Base-by-base conservation (phyloP, 2,797 vertebrate genomes). In the Mormyrops attenuatus region DNA sequence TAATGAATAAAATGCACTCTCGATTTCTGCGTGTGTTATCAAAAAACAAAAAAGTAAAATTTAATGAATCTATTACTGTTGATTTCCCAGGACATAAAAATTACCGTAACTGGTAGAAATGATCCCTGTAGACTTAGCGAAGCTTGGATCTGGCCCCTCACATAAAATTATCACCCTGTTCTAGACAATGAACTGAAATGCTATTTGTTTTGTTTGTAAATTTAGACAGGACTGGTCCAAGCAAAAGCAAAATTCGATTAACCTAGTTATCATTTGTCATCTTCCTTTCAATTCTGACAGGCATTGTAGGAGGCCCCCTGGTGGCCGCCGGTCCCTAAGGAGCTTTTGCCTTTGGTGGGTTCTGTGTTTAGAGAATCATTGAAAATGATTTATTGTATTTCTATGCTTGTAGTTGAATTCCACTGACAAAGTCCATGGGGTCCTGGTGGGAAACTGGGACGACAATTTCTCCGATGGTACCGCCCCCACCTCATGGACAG, bases 381-480 rank as follows among this genome's bases (percentile, higher is more conserved):
- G 30, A 22, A 50, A 34, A 73, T 52, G 34, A 34, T 82, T 30
- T 53, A 13, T 26, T 53, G 2, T n/a, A 11, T 53, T 15, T 69
- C n/a, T 34, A 9, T 89, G 52, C 20, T 0, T 15, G 80, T 52
- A 99, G 98, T 91, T 99, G 5, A 99, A 99, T 90, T 92, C 97
- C 49, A 96, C 95, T 92, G 97, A 98, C 30, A 0, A 0, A 52
- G 97, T 98, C 0, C 60, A 96, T 0, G 98, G 98, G 0, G 97
- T 99, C 47, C 0, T 98, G 85, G 94, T 95, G 89, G 98, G 98
- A 0, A 97, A 95, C 92, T 99, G 98, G 98, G 94, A 95, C 41
- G 95, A 96, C 0, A 0, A 94, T 0, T 99, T 95, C 44, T 91
- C 92, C 3, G 57, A 94, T 2, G 98, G 98, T 0, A 92, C 92